Evolutionary conservation across 2,797 vertebrate species (phyloP).

Genomic region (Squalus acanthias): DNA sequence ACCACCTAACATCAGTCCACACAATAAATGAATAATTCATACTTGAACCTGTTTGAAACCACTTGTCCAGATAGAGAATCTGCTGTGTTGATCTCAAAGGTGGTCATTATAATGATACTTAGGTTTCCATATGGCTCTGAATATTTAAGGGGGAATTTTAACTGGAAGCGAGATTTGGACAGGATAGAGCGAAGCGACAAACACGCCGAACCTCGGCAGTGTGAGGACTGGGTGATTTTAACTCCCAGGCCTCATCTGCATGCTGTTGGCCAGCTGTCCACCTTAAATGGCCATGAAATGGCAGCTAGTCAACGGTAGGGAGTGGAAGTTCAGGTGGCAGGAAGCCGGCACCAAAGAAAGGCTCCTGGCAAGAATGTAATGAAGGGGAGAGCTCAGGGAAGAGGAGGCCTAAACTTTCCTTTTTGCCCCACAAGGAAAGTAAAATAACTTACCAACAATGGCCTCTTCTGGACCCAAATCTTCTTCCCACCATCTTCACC

Average conservation of each 20-base stretch:
- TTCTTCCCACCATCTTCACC: neutral
- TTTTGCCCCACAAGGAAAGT: too few species aligned
- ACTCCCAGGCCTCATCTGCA: too few species aligned
- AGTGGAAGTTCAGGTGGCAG: too few species aligned
- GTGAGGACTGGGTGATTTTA: too few species aligned
- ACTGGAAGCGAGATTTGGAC: too few species aligned
- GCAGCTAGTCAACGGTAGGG: too few species aligned
- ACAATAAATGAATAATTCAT: neutral
- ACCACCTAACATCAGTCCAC: neutral
- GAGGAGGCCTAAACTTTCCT: neutral
- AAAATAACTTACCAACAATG: neutral
- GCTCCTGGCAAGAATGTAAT: neutral
- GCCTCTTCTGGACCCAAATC: neutral
- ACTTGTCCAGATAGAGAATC: neutral
- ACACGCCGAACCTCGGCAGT: too few species aligned
- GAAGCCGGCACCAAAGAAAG: too few species aligned
- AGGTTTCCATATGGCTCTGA: neutral
- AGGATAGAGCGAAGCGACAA: too few species aligned
- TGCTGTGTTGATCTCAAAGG: neutral
- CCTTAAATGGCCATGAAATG: too few species aligned
- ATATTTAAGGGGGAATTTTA: too few species aligned
- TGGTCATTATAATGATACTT: neutral
- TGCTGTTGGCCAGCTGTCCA: too few species aligned
- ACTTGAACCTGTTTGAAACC: neutral
- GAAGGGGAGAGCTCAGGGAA: neutral